Evolutionary conservation across 2,797 vertebrate genomes (phyloP).

Genomic region (Silurus lanzhouensis): DNA sequence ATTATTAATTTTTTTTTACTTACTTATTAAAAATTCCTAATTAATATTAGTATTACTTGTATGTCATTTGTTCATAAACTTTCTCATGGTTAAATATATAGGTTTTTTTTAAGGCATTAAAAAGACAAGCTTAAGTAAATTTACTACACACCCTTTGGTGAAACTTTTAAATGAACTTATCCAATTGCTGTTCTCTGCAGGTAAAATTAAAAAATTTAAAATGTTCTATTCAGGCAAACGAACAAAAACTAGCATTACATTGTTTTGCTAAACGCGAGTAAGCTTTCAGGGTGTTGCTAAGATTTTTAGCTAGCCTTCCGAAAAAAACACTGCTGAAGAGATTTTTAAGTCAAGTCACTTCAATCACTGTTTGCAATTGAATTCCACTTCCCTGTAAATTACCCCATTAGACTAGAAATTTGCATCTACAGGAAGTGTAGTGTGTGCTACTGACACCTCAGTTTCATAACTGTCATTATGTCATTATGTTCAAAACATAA

Average conservation of each 20-base stretch:
- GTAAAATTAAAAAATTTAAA: too few relatives aligned
- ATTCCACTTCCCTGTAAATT: neutral
- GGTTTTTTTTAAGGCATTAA: neutral
- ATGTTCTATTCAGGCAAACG: neutral
- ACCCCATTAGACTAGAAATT: too few relatives aligned
- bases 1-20: too few relatives aligned
- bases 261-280: neutral
- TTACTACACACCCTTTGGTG: neutral
- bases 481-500: neutral
- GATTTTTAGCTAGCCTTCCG: neutral
- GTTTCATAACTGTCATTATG: neutral
- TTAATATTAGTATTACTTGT: neutral
- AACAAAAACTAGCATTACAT: neutral
- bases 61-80: neutral
- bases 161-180: neutral
- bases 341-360: neutral
- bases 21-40: too few relatives aligned
- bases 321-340: neutral
- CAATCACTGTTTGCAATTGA: neutral
- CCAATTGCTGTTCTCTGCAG: neutral
- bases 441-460: neutral
- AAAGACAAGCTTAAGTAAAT: neutral
- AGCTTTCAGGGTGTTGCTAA: neutral
- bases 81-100: neutral
- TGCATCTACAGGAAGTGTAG: neutral